These are phyloP conservation scores for Acipenser ruthenus DNA, from an alignment of 2,797 vertebrate genomes.

Conservation along the genomic window DNA sequence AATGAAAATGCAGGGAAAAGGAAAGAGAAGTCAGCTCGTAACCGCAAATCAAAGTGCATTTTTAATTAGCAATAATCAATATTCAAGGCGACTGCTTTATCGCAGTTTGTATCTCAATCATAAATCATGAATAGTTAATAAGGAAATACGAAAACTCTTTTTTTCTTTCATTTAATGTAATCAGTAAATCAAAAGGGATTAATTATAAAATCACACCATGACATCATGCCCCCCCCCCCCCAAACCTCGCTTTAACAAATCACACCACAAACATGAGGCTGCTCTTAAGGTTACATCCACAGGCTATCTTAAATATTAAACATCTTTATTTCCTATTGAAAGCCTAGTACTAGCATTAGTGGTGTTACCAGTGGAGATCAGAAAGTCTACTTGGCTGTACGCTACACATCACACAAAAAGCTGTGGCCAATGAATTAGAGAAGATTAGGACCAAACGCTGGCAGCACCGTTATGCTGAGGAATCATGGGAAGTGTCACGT, in stretches of 20 bases:
- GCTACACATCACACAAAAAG: too few relatives aligned
- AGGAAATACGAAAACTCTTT: slow-evolving; percentile 38
- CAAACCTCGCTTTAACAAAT: slow-evolving; percentile 51
- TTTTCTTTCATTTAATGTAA: slow-evolving; percentile 78
- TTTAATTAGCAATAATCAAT: slow-evolving; percentile 94
- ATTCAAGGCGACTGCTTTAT: slow-evolving; percentile 72
- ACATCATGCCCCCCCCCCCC: slow-evolving; percentile 42
- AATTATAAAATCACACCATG: slow-evolving; percentile 73
- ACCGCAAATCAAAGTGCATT: slow-evolving; percentile 70
- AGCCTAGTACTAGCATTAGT: too few relatives aligned
- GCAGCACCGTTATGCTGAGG: too few relatives aligned
- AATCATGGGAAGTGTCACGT: too few relatives aligned
- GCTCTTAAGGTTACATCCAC: too few relatives aligned
- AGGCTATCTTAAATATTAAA: too few relatives aligned
- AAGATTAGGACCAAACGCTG: too few relatives aligned
- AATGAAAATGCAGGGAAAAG: slow-evolving; percentile 29
- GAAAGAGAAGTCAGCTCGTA: slow-evolving; percentile 39
- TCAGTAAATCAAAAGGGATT: slow-evolving; percentile 90
- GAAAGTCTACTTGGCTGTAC: too few relatives aligned
- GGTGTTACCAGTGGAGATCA: too few relatives aligned
- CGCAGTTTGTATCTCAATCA: slow-evolving; percentile 81
- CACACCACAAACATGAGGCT: slow-evolving; percentile 42
- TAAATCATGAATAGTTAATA: slow-evolving; percentile 91
- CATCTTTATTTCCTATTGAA: background rate
- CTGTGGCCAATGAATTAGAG: too few relatives aligned